Base-by-base conservation (phyloP, 2,797 vertebrate species). In the Taenioides sp. region DNA sequence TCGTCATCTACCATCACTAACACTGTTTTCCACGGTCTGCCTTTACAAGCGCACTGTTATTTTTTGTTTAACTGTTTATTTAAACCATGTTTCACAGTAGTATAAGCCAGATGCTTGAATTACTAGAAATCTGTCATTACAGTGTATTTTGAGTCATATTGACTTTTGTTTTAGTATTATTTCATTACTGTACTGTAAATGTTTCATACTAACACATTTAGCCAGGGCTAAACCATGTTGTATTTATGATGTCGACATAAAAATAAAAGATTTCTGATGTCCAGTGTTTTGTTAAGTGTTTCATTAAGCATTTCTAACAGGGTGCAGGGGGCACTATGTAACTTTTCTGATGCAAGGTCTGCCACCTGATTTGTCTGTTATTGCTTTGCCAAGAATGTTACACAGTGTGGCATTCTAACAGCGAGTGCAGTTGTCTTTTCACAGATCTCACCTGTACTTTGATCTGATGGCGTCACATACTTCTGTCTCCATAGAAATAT, bases 91-190 rank as follows among this genome's bases (percentile, higher is more conserved):
- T 28, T 84, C 67, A 84, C 75, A 82, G 74, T 76, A 71, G 76
- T 80, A 54, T 78, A 55, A 74, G 65, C 81, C 76, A 67, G 70
- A 59, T 74, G 61, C 64, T 82, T 76, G 65, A 80, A 75, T 61
- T 74, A 50, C 77, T 75, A 76, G 22, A 69, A 65, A 71, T 73
- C 67, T 23, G 72, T 67, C 2, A 79, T 86, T 80, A 79, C 65
- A 27, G 27, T 80, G 71, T 79, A 81, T 83, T 70, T 84, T 93
- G 92, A 92, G 94, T 96, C 96, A 97, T 91, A 96, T 91, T 97
- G 96, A 96, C 95, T 96, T 83, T 62, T 79, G 73, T 86, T 80
- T 73, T 78, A 58, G 67, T 67, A 62, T 57, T 75, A 67, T 62
- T 84, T 68, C 84, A 67, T 69, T 62, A 76, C 74, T 92, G 86